Base-by-base conservation (phyloP, 1,140 invertebrate genomes). In the Drosophila sproati region DNA sequence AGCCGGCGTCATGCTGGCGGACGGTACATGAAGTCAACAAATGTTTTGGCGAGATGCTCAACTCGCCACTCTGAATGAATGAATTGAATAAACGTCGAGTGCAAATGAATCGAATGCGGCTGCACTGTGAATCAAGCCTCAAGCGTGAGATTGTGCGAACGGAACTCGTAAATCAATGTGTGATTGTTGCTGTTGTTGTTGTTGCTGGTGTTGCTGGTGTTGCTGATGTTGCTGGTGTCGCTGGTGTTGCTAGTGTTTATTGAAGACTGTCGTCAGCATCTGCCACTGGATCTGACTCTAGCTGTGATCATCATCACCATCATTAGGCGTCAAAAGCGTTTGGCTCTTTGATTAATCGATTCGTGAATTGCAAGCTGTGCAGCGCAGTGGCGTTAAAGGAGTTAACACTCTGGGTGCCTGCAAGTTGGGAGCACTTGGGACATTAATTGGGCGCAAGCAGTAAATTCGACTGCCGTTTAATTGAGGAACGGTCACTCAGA, bases 101-200 rank as follows among this genome's bases (percentile, higher is more conserved):
- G 55, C 63, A 55, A 69, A 61, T 61, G 57, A 68, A 56, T 68
- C 41, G 55, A 47, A 10, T 41, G 35, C 54, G 29, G 66, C 31
- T 50, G 64, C 64, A 66, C 32, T 29, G 39, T 32, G 66, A 51
- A 20, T 47, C n/a, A 6, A 47, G 50, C 12, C 10, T 7, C 35
- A 73, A 61, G 72, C 64, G 70, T 73, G 70, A 69, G 72, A 68
- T 61, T 74, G 66, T 64, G 73, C 56, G 48, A 71, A 51, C 67
- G 73, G 73, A 75, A 71, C 73, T 63, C 59, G 73, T 71, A 75
- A 76, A 72, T 76, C 73, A 76, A 61, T 29, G 37, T 52, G 47
- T 28, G 29, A 10, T 57, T 43, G 41, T 52, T 37, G 32, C 28
- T 32, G 55, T 6, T 39, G 54, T 29, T 32, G 50, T 20, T 57